Evolutionary conservation across 1,140 invertebrate genomes (phyloP).

Genomic region (Archivesica marissinica): DNA sequence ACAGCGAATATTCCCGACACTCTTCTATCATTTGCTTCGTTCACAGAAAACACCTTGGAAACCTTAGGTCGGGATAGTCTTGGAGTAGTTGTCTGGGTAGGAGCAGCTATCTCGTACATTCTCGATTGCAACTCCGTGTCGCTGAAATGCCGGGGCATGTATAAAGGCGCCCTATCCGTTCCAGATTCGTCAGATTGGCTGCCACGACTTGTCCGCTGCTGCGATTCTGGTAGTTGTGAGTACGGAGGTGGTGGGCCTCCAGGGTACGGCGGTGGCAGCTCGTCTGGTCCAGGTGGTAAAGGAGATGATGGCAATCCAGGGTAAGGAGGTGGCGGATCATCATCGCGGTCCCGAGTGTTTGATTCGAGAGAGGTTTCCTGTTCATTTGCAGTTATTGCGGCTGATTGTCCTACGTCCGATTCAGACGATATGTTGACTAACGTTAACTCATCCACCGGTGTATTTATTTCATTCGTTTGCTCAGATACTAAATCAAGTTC

Average conservation of each 20-base stretch:
- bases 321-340: constrained; percentile 41
- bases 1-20: constrained; percentile 46
- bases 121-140: neutral
- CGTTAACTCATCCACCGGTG: too few relatives aligned
- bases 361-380: neutral
- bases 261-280: constrained; percentile 55
- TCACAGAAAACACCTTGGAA: constrained; percentile 6
- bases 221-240: constrained; percentile 11
- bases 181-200: neutral
- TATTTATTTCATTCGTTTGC: too few relatives aligned
- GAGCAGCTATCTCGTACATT: neutral
- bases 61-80: constrained; percentile 9
- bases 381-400: neutral
- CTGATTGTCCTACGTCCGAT: neutral
- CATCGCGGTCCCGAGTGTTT: neutral
- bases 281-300: constrained; percentile 8
- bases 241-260: constrained; percentile 40
- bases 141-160: neutral
- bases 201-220: neutral
- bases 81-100: neutral
- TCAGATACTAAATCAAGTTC: too few relatives aligned
- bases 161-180: neutral
- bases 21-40: constrained; percentile 43
- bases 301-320: neutral
- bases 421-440: too few relatives aligned